These are phyloP conservation scores for Botrylloides violaceus DNA, from an alignment of 23 tunicate genomes.

Conservation along the genomic window DNA sequence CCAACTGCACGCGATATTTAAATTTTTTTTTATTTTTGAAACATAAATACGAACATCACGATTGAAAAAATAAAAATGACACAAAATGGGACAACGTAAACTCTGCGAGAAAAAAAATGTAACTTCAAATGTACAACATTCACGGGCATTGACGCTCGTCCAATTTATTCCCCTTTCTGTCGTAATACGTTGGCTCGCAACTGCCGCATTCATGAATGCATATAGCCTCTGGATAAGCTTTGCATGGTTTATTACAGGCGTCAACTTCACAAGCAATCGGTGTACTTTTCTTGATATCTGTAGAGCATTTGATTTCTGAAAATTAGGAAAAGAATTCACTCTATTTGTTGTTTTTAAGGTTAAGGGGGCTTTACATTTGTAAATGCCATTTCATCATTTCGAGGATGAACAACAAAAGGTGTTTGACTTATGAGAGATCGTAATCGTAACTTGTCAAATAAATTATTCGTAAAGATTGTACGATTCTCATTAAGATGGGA, in stretches of 20 bases:
- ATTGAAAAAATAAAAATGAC: no score
- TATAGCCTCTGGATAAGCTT: slow-evolving; percentile 20
- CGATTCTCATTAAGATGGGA: neutral
- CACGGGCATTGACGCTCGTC: neutral
- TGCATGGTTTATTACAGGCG: slow-evolving; percentile 9
- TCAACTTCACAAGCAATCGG: neutral
- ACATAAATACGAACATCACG: no score
- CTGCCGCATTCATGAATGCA: slow-evolving; percentile 26
- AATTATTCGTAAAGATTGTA: neutral
- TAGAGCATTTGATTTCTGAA: slow-evolving; percentile 19
- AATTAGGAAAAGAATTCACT: neutral
- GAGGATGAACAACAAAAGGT: neutral
- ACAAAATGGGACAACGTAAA: no score
- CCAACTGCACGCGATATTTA: no score
- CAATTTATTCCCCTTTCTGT: slow-evolving; percentile 12
- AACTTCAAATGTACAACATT: no score
- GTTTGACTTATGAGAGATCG: neutral
- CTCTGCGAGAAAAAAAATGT: no score
- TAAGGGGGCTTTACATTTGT: neutral
- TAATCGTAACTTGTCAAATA: neutral
- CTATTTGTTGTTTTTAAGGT: neutral
- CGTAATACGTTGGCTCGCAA: slow-evolving; percentile 13
- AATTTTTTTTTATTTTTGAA: no score
- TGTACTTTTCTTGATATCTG: neutral
- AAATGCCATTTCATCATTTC: neutral